Conservation (phyloP, 2,113 vertebrate genomes). For the Sigmodon hispidus region DNA sequence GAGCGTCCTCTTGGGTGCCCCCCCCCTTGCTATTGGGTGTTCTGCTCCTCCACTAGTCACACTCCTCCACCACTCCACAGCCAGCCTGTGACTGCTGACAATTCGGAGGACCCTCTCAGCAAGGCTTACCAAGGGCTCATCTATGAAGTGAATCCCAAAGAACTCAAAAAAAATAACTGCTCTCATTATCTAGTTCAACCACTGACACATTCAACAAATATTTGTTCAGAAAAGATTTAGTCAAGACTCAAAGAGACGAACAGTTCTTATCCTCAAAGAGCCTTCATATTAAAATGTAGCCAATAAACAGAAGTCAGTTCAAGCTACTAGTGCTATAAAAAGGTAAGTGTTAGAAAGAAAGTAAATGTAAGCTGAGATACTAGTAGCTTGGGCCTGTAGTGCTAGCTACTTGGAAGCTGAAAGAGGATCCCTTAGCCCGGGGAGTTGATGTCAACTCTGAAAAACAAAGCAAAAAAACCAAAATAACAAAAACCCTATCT, state of each 20-base stretch:
- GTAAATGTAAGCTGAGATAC: not conserved
- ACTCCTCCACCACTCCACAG: not conserved
- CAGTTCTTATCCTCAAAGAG: constrained; percentile 27
- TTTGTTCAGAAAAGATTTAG: constrained; percentile 10
- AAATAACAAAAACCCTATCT: not conserved
- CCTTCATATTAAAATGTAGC: constrained; percentile 31
- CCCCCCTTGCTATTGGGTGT: not conserved
- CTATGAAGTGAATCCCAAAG: not conserved
- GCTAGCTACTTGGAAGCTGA: not conserved
- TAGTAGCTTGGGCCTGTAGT: not conserved
- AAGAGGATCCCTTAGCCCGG: not conserved
- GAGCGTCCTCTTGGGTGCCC: not conserved
- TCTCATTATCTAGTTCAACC: not conserved
- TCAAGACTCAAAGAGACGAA: constrained; percentile 36
- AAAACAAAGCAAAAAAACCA: not conserved
- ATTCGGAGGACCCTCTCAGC: not conserved
- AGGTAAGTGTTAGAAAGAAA: constrained; percentile 39
- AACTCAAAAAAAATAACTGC: constrained; percentile 45
- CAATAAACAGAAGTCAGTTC: constrained; percentile 40
- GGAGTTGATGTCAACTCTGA: not conserved
- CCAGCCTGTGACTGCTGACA: not conserved
- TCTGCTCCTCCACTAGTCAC: not conserved
- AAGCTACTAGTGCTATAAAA: constrained; percentile 52
- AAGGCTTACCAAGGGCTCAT: constrained; percentile 11
- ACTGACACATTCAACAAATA: constrained; percentile 46